phyloP scores from a whole-genome alignment of 1,140 invertebrate species.

The Lasaia peninsularis region DNA sequence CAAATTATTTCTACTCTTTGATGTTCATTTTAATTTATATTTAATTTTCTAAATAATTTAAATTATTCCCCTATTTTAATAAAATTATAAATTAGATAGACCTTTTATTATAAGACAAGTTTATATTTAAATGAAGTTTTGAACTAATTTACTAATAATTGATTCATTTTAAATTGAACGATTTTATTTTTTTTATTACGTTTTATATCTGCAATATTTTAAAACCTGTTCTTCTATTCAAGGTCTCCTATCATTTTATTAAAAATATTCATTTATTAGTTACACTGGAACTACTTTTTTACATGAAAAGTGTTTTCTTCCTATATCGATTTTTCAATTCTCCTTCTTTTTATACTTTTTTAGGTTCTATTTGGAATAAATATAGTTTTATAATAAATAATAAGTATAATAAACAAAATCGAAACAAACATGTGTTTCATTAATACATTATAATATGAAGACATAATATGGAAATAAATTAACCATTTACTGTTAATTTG shows the following conservation, averaged over 20 bases:
- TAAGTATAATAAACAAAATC: neutral
- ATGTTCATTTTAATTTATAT: neutral
- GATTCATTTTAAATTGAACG: neutral
- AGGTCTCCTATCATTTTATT: conserved; percentile 6
- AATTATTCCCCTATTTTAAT: conserved; percentile 1
- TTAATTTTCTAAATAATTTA: conserved; percentile 5
- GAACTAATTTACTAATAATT: conserved; percentile 13
- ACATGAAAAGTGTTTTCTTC: conserved; percentile 49
- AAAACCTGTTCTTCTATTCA: neutral
- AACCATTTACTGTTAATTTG: no score
- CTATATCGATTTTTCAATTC: conserved; percentile 32
- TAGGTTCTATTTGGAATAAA: conserved; percentile 17
- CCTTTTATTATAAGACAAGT: conserved; percentile 17
- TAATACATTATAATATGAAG: no score
- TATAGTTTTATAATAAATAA: conserved; percentile 4
- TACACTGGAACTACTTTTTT: conserved; percentile 48
- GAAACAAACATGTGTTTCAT: neutral
- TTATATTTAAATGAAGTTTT: conserved; percentile 13
- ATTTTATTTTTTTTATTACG: neutral
- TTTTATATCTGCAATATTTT: neutral
- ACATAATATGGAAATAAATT: no score
- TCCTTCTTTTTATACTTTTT: conserved; percentile 28
- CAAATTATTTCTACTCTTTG: neutral
- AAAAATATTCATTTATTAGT: conserved; percentile 25
- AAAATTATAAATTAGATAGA: neutral